These are phyloP conservation scores for Osedax frankpressi DNA, from an alignment of 2,888 invertebrate genomes.

Conservation along the genomic window DNA sequence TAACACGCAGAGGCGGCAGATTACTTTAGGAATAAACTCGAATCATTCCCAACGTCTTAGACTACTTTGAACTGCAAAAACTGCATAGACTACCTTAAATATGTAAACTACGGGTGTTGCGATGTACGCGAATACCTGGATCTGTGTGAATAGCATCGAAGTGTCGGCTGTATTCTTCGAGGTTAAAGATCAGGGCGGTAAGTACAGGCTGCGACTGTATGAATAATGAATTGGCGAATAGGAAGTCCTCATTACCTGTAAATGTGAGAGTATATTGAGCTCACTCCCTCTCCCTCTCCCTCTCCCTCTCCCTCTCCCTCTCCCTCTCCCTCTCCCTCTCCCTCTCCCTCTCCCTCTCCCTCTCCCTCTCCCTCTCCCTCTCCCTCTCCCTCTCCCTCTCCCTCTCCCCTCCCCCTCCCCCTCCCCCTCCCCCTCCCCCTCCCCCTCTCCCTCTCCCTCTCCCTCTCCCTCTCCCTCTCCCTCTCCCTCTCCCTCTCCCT, in stretches of 20 bases:
- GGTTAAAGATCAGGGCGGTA: slow-evolving; percentile 38
- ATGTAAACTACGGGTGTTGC: too few species aligned
- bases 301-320: not conserved
- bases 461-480: not conserved
- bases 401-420: too few species aligned
- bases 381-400: not conserved
- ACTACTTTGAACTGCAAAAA: too few species aligned
- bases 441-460: not conserved
- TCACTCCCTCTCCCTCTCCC: not conserved
- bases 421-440: too few species aligned
- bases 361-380: not conserved
- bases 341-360: not conserved
- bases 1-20: too few species aligned
- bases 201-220: slow-evolving; percentile 36
- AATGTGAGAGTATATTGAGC: slow-evolving; percentile 27
- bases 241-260: slow-evolving; percentile 38
- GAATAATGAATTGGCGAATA: slow-evolving; percentile 35
- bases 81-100: too few species aligned
- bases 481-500: not conserved
- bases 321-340: not conserved
- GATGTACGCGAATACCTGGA: too few species aligned
- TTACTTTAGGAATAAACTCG: too few species aligned
- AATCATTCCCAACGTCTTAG: too few species aligned
- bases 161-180: slow-evolving; percentile 31
- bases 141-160: too few species aligned